phyloP scores from a whole-genome alignment of 1,140 invertebrate genomes.

The Penaeus indicus region DNA sequence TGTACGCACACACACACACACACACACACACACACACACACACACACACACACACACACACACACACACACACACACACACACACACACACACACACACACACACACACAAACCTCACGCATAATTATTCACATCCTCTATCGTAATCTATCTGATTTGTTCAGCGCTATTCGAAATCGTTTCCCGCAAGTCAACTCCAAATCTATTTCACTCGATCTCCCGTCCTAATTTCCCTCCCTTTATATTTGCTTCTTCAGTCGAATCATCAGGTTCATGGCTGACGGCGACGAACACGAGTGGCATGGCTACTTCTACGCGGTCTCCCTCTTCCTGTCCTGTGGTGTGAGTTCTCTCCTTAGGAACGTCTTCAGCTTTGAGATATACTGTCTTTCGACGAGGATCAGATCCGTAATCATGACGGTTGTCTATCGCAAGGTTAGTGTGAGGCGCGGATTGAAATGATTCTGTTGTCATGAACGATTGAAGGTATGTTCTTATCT shows the following conservation, averaged over 20 bases:
- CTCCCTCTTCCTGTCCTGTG: conserved; percentile 82
- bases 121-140: too few species aligned
- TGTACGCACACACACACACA: too few species aligned
- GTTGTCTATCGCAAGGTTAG: conserved; percentile 90
- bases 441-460: background rate
- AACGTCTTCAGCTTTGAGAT: conserved; percentile 91
- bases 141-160: too few species aligned
- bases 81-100: too few species aligned
- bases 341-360: conserved; percentile 89
- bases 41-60: too few species aligned
- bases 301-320: conserved; percentile 74
- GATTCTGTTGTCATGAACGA: too few species aligned
- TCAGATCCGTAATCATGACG: conserved; percentile 91
- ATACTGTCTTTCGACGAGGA: conserved; percentile 90
- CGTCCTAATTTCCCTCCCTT: background rate
- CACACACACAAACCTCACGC: too few species aligned
- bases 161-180: too few species aligned
- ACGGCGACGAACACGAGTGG: conserved; percentile 71
- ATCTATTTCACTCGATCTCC: too few species aligned
- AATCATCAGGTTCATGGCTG: conserved; percentile 60
- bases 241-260: conserved; percentile 31
- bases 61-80: too few species aligned
- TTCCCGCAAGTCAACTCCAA: too few species aligned
- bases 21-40: too few species aligned
- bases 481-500: background rate